phyloP scores from a whole-genome alignment of 2,888 invertebrate species.

The Koerneria pararmatus region DNA sequence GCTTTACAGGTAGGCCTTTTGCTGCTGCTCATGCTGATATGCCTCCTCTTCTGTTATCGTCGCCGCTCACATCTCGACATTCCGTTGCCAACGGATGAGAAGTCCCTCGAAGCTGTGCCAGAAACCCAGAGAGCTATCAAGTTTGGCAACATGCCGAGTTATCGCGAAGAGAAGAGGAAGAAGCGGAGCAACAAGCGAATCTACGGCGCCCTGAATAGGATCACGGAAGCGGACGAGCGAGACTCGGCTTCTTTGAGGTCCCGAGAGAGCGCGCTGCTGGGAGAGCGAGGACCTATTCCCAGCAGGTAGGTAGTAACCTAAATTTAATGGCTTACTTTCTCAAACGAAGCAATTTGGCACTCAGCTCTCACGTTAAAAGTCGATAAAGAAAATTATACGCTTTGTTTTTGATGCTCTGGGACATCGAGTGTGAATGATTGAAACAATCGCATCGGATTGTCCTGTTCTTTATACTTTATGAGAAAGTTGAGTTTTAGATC shows the following conservation, averaged over 20 bases:
- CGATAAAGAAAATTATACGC: too few species aligned
- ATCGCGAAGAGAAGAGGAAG: slow-evolving; percentile 58
- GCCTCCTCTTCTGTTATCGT: slow-evolving; percentile 62
- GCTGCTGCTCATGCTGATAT: slow-evolving; percentile 60
- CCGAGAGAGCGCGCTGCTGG: slow-evolving; percentile 23
- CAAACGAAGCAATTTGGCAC: too few species aligned
- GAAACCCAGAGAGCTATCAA: slow-evolving; percentile 55
- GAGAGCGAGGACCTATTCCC: slow-evolving; percentile 3
- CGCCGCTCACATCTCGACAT: slow-evolving; percentile 40
- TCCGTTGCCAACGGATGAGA: slow-evolving; percentile 47
- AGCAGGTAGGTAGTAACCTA: slow-evolving; percentile 13
- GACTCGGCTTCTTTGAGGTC: slow-evolving; percentile 37
- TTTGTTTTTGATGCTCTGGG: too few species aligned
- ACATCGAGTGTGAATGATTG: too few species aligned
- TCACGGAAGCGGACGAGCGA: slow-evolving; percentile 54
- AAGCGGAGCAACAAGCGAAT: slow-evolving; percentile 52
- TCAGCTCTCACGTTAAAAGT: too few species aligned
- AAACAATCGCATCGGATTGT: too few species aligned
- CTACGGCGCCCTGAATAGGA: slow-evolving; percentile 55
- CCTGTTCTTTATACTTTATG: too few species aligned
- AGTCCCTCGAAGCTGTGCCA: slow-evolving; percentile 18
- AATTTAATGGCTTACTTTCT: too few species aligned
- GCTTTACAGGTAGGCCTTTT: slow-evolving; percentile 59
- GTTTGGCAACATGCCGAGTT: slow-evolving; percentile 62
- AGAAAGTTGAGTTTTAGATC: too few species aligned